A percentile compares a stretch with the other conserved stretches of the same genome.
phyloP scores from a whole-genome alignment of 2,888 invertebrate species.

The Iphiclides podalirius region DNA sequence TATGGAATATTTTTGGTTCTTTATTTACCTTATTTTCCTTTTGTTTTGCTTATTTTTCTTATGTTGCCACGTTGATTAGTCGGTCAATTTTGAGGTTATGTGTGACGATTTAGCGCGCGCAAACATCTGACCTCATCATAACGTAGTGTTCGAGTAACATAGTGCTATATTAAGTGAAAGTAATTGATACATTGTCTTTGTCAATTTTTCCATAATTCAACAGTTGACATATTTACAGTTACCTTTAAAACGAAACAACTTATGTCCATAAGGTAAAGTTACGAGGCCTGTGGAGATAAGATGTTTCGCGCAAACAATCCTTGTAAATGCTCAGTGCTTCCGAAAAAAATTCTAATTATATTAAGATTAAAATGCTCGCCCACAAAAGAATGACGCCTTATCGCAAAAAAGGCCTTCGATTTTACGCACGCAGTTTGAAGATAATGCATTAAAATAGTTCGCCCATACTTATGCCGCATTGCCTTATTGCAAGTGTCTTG shows the following conservation, averaged over 20 bases:
- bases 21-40: conserved; percentile 50
- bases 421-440: background rate
- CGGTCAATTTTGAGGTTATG: conserved; percentile 19
- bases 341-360: conserved; percentile 16
- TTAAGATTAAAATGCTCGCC: background rate
- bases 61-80: conserved; percentile 10
- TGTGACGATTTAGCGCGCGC: background rate
- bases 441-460: background rate
- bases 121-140: conserved; percentile 8
- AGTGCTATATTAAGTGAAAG: conserved; percentile 22
- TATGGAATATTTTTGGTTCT: conserved; percentile 70
- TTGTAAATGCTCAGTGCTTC: conserved; percentile 25
- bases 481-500: conserved; percentile 46
- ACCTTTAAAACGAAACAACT: conserved; percentile 4
- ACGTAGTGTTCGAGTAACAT: conserved; percentile 9
- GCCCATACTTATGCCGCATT: conserved; percentile 26
- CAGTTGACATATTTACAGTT: conserved; percentile 14
- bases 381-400: background rate
- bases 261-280: background rate
- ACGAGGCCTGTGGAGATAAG: conserved; percentile 8
- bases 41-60: conserved; percentile 27
- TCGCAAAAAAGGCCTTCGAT: background rate
- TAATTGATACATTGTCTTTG: conserved; percentile 35
- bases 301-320: conserved; percentile 24
- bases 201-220: conserved; percentile 31